Evolutionary conservation across 1,140 invertebrate species (phyloP).

Genomic region (Drosophila guanche): DNA sequence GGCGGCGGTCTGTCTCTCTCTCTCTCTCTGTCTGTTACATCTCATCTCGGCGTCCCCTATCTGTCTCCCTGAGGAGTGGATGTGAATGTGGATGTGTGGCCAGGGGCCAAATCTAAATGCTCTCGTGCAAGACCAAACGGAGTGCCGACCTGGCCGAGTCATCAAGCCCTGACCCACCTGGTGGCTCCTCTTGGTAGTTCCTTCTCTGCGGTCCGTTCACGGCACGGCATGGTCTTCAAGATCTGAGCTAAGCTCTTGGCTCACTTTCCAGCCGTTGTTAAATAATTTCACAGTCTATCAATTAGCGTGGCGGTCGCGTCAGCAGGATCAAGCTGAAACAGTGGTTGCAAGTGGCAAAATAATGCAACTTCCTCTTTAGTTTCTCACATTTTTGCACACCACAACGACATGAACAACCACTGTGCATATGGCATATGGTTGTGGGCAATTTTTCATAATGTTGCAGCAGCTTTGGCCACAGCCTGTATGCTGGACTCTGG

Average conservation of each 20-base stretch:
- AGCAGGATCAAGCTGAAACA: conserved; percentile 34
- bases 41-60: conserved; percentile 13
- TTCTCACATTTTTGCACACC: neutral
- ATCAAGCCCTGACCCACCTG: conserved; percentile 37
- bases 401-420: conserved; percentile 21
- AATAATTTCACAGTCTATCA: conserved; percentile 82
- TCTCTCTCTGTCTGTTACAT: no score
- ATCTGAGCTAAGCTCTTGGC: neutral
- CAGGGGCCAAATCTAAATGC: conserved; percentile 46
- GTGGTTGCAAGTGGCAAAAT: conserved; percentile 18
- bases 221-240: neutral
- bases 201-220: conserved; percentile 5
- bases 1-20: conserved; percentile 12
- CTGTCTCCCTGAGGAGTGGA: neutral
- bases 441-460: conserved; percentile 61
- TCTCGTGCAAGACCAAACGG: conserved; percentile 50
- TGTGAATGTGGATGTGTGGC: conserved; percentile 25
- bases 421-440: conserved; percentile 30
- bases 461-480: conserved; percentile 40
- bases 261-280: conserved; percentile 59
- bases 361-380: neutral
- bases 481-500: conserved; percentile 40
- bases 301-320: conserved; percentile 66
- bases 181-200: conserved; percentile 29
- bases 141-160: conserved; percentile 53